phyloP scores from a whole-genome alignment of 2,797 vertebrate species.

The Atherinosoma microstoma region DNA sequence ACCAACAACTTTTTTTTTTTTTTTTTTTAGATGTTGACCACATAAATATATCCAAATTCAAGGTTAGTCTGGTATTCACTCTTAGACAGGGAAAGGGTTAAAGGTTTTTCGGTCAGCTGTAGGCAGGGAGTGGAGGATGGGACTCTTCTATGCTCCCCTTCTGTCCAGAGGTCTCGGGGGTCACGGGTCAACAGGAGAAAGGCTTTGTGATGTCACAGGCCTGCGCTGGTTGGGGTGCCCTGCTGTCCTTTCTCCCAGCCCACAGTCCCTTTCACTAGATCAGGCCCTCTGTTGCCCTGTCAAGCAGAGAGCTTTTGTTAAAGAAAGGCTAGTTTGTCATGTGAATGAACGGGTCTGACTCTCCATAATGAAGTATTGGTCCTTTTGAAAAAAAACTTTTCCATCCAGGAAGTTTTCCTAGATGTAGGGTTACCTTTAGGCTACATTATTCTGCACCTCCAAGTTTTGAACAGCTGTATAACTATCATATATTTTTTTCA shows the following conservation, averaged over 20 bases:
- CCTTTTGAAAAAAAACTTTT: conserved; percentile 33
- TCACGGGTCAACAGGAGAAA: conserved; percentile 84
- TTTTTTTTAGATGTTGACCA: conserved; percentile 3
- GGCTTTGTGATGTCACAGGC: conserved; percentile 87
- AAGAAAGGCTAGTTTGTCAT: conserved; percentile 59
- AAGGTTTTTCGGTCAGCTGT: conserved; percentile 79
- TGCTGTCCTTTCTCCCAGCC: conserved; percentile 78
- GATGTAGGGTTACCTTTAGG: neutral
- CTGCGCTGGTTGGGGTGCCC: conserved; percentile 64
- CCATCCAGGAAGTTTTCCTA: conserved; percentile 15
- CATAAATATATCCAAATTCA: conserved; percentile 47
- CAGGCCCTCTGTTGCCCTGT: conserved; percentile 73
- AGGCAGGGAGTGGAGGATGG: conserved; percentile 73
- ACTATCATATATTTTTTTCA: neutral
- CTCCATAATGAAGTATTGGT: conserved; percentile 24
- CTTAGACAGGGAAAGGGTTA: conserved; percentile 73
- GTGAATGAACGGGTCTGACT: conserved; percentile 47
- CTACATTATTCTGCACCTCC: conserved; percentile 16
- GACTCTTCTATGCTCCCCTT: conserved; percentile 73
- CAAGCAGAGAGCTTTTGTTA: conserved; percentile 71
- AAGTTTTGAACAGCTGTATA: conserved; percentile 1
- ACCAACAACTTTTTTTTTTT: neutral
- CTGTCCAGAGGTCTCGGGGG: conserved; percentile 83
- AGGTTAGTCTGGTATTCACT: conserved; percentile 52
- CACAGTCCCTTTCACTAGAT: conserved; percentile 68